A percentile compares a stretch with the other conserved stretches of the same genome.
phyloP scores from a whole-genome alignment of 1,140 invertebrate species.

The Tetramorium simillimum region DNA sequence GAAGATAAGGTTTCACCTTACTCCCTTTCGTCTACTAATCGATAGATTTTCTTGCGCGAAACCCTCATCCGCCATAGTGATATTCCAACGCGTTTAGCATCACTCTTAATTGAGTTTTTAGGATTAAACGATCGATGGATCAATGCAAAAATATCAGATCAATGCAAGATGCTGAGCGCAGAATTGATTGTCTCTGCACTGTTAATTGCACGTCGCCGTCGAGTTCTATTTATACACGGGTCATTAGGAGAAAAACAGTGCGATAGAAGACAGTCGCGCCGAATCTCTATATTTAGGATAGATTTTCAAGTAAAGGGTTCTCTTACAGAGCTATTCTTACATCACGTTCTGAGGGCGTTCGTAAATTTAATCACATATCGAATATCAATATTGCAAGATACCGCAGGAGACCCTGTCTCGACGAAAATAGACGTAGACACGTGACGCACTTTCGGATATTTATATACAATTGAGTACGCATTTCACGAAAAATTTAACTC shows the following conservation, averaged over 20 bases:
- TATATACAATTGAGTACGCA: background rate
- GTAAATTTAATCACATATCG: slow-evolving; percentile 29
- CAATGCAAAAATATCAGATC: background rate
- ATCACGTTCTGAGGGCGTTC: background rate
- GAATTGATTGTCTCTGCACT: background rate
- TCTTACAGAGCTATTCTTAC: background rate
- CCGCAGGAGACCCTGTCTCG: background rate
- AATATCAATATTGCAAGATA: slow-evolving; percentile 26
- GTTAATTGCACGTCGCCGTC: background rate
- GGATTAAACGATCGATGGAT: slow-evolving; percentile 31
- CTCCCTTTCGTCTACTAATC: slow-evolving; percentile 49
- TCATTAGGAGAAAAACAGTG: background rate
- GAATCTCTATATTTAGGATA: background rate
- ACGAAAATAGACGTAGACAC: slow-evolving; percentile 11
- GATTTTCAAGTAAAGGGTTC: background rate
- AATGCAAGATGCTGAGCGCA: too few species aligned
- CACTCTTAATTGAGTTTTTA: slow-evolving; percentile 55
- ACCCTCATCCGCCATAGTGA: slow-evolving; percentile 13
- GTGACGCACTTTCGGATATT: background rate
- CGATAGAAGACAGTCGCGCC: background rate
- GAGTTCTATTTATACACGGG: background rate
- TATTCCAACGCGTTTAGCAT: slow-evolving; percentile 20
- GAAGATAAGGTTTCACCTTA: slow-evolving; percentile 50
- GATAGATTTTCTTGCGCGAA: slow-evolving; percentile 60
- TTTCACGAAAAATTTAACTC: background rate